phyloP scores from a whole-genome alignment of 2,888 invertebrate species.

The Cremastobaeus sp. region DNA sequence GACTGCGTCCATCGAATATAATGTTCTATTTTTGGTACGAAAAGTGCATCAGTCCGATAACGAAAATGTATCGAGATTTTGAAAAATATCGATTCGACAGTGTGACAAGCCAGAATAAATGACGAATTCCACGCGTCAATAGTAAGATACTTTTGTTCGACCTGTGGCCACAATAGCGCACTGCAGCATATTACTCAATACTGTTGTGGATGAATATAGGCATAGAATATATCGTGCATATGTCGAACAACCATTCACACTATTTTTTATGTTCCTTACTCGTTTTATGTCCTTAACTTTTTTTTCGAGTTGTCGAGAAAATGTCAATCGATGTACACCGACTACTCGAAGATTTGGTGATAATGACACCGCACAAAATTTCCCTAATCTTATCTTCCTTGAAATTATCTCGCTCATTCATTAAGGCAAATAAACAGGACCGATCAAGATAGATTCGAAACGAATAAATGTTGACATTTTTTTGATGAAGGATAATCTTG shows the following conservation, averaged over 20 bases:
- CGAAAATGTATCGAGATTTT: constrained; percentile 5
- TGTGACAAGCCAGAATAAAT: too few species aligned
- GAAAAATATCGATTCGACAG: too few species aligned
- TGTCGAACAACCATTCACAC: neutral
- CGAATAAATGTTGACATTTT: neutral
- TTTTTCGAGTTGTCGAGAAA: constrained; percentile 4
- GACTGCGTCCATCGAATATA: too few species aligned
- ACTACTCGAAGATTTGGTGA: neutral
- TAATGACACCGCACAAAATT: constrained; percentile 19
- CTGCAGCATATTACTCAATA: constrained; percentile 19
- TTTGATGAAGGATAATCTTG: neutral
- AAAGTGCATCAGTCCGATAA: too few species aligned
- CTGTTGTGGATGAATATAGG: constrained; percentile 5
- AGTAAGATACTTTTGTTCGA: constrained; percentile 5
- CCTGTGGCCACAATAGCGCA: constrained; percentile 18
- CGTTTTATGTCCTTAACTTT: too few species aligned
- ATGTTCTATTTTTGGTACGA: too few species aligned
- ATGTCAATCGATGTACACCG: neutral
- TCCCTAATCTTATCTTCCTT: constrained; percentile 30
- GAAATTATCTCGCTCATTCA: neutral
- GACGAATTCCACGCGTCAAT: constrained; percentile 14
- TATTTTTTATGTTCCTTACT: neutral
- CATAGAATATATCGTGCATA: constrained; percentile 8
- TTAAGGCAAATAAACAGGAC: neutral
- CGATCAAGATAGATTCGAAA: neutral